phyloP scores from a whole-genome alignment of 2,888 invertebrate genomes.

The Trimorus sp. region DNA sequence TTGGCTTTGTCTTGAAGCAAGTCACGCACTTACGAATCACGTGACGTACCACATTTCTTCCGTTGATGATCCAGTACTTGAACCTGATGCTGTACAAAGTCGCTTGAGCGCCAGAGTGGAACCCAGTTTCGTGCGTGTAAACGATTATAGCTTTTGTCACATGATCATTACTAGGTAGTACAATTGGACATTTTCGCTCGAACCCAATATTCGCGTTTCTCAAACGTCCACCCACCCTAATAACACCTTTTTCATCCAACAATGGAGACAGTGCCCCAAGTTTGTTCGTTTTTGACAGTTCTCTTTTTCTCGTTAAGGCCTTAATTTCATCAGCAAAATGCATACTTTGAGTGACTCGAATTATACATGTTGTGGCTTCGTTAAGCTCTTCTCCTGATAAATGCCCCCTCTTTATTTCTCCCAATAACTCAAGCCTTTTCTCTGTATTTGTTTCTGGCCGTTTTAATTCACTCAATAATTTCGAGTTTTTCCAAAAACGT shows the following conservation, averaged over 20 bases:
- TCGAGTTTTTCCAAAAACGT: conserved; percentile 2
- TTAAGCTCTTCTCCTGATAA: background rate
- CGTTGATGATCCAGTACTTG: conserved; percentile 44
- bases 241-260: background rate
- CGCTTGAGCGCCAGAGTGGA: conserved; percentile 59
- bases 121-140: conserved; percentile 31
- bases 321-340: background rate
- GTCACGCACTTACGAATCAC: background rate
- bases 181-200: background rate
- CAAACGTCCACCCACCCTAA: conserved; percentile 5
- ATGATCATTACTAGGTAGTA: background rate
- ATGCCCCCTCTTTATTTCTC: no score
- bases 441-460: no score
- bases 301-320: background rate
- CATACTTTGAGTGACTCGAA: background rate
- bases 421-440: no score
- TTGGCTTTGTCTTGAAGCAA: background rate
- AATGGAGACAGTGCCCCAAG: conserved; percentile 1
- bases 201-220: background rate
- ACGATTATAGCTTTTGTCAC: background rate
- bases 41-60: conserved; percentile 29
- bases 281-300: background rate
- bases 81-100: conserved; percentile 39
- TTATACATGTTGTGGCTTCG: background rate
- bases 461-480: background rate